A percentile compares a stretch with the other conserved stretches of the same genome.
Conservation (phyloP, 2,888 invertebrate species). For the Embidobia sp. region DNA sequence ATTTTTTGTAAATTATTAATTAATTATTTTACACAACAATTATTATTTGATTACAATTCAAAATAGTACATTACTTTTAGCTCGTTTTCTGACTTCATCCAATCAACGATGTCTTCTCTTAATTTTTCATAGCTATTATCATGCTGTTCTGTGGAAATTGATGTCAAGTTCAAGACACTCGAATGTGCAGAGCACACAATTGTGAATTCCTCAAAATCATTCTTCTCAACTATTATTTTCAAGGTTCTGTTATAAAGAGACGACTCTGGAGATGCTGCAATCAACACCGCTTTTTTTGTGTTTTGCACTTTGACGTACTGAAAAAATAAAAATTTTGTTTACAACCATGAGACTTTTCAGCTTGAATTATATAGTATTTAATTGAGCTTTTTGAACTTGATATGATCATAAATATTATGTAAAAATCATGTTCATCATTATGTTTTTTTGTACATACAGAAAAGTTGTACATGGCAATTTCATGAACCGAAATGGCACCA, state of each 20-base stretch:
- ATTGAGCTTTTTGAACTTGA: no score
- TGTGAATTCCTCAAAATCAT: conserved; percentile 85
- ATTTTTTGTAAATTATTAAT: conserved; percentile 5
- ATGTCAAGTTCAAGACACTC: conserved; percentile 83
- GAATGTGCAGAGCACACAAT: conserved; percentile 84
- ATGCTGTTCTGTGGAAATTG: conserved; percentile 77
- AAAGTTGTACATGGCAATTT: conserved; percentile 83
- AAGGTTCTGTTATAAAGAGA: conserved; percentile 84
- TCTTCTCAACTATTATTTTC: conserved; percentile 84
- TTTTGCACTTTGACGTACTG: conserved; percentile 78
- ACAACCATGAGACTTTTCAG: no score
- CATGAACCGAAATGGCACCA: conserved; percentile 86
- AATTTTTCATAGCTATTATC: conserved; percentile 80
- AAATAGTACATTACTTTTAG: conserved; percentile 71
- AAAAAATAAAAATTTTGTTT: conserved; percentile 44
- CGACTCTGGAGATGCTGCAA: conserved; percentile 84
- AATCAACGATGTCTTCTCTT: conserved; percentile 81
- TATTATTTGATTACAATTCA: no score
- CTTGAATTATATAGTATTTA: no score
- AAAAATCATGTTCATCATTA: no score
- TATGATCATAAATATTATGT: no score
- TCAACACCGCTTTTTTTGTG: conserved; percentile 82
- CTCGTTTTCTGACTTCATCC: conserved; percentile 81
- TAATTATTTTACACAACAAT: no score
- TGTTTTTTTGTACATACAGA: conserved; percentile 68